These are phyloP conservation scores for Orchesella cincta DNA, from an alignment of 1,140 invertebrate genomes.

Conservation along the genomic window DNA sequence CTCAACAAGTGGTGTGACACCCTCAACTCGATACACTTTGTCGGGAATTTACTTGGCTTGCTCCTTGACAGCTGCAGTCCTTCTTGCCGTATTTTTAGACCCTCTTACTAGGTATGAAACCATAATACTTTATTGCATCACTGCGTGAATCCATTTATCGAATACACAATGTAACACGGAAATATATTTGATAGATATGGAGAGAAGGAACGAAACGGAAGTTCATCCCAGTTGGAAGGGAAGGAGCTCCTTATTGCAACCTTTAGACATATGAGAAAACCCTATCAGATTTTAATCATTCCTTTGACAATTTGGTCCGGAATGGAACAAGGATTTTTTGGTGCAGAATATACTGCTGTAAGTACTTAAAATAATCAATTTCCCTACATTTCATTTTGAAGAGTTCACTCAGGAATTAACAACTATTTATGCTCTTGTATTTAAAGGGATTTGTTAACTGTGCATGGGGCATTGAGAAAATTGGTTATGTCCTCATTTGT, in stretches of 20 bases:
- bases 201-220: conserved; percentile 72
- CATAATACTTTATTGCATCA: background rate
- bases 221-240: conserved; percentile 68
- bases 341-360: conserved; percentile 90
- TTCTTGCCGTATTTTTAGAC: conserved; percentile 85
- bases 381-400: background rate
- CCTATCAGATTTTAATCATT: conserved; percentile 87
- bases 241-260: conserved; percentile 84
- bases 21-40: conserved; percentile 31
- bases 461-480: conserved; percentile 81
- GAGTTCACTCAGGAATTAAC: background rate
- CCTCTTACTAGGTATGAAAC: conserved; percentile 73
- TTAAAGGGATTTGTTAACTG: conserved; percentile 67
- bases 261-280: conserved; percentile 81
- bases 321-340: conserved; percentile 94
- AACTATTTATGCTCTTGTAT: background rate
- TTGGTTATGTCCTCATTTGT: conserved; percentile 94
- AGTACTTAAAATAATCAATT: conserved; percentile 40
- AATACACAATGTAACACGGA: too few species aligned
- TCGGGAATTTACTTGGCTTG: conserved; percentile 81
- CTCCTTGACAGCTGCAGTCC: conserved; percentile 77
- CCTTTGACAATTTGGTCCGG: conserved; percentile 95
- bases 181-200: conserved; percentile 69
- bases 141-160: too few species aligned
- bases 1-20: background rate